phyloP scores from a whole-genome alignment of 2,888 invertebrate species.

The Notocelia uddmanniana region DNA sequence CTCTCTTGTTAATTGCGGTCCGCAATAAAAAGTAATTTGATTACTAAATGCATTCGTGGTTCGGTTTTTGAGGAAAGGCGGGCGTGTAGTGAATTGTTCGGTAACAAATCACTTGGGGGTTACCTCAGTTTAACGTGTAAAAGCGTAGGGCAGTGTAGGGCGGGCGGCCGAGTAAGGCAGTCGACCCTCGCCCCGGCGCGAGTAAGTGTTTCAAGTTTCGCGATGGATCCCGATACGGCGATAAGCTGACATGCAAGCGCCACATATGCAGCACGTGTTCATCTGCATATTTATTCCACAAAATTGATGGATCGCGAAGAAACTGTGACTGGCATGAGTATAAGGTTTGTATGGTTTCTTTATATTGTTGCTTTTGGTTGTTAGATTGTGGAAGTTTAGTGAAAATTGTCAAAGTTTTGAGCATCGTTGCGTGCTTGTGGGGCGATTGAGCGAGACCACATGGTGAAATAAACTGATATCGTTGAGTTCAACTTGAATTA shows the following conservation, averaged over 20 bases:
- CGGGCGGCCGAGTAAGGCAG: slow-evolving; percentile 69
- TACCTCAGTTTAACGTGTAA: slow-evolving; percentile 57
- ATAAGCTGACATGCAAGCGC: slow-evolving; percentile 66
- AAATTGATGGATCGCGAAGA: slow-evolving; percentile 44
- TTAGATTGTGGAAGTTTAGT: slow-evolving; percentile 6
- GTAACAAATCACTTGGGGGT: slow-evolving; percentile 76
- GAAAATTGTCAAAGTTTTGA: slow-evolving; percentile 11
- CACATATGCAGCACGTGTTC: slow-evolving; percentile 49
- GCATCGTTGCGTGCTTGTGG: slow-evolving; percentile 7
- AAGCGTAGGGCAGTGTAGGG: slow-evolving; percentile 66
- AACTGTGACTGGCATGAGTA: slow-evolving; percentile 47
- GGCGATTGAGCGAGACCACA: slow-evolving; percentile 14
- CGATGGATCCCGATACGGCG: slow-evolving; percentile 54
- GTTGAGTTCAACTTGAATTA: background rate
- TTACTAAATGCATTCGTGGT: slow-evolving; percentile 66
- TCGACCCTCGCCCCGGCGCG: slow-evolving; percentile 52
- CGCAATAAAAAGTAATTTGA: slow-evolving; percentile 60
- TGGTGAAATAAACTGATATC: background rate
- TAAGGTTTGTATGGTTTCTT: slow-evolving; percentile 49
- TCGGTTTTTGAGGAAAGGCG: slow-evolving; percentile 64
- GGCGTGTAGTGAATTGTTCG: slow-evolving; percentile 70
- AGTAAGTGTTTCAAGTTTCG: slow-evolving; percentile 58
- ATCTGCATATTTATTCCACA: slow-evolving; percentile 44
- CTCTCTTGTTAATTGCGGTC: slow-evolving; percentile 44
- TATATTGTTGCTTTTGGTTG: background rate